A percentile compares a stretch with the other conserved stretches of the same genome.
Evolutionary conservation across 2,113 vertebrate species (phyloP).

Genomic region (Nannobrachium achirus): DNA sequence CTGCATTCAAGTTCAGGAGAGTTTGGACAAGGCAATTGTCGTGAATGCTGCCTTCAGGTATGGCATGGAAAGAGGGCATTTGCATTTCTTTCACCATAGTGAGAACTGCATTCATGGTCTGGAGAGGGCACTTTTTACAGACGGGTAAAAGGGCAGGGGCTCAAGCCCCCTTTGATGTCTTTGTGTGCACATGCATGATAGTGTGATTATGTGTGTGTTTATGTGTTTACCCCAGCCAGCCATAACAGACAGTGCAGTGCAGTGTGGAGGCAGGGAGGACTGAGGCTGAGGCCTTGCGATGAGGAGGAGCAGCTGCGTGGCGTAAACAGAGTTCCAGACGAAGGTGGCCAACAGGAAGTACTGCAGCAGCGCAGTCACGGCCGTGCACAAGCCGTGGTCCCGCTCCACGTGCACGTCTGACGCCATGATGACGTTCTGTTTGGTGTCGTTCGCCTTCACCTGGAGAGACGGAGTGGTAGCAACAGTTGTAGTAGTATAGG

Average conservation of each 20-base stretch:
- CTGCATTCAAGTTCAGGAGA: too few relatives aligned
- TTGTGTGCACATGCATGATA: neutral
- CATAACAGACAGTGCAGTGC: neutral
- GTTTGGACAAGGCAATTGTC: too few relatives aligned
- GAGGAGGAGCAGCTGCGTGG: slow-evolving; percentile 44
- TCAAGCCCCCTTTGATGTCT: too few relatives aligned
- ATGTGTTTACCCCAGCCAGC: slow-evolving; percentile 44
- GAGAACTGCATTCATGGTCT: too few relatives aligned
- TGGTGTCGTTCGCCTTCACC: fast-evolving
- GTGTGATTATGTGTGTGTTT: neutral
- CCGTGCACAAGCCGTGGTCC: slow-evolving; percentile 36
- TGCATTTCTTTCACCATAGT: too few relatives aligned
- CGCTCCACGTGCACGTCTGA: neutral
- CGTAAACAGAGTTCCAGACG: slow-evolving; percentile 71
- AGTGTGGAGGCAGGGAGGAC: neutral
- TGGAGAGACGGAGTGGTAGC: too few relatives aligned
- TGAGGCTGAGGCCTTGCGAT: neutral
- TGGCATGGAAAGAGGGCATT: too few relatives aligned
- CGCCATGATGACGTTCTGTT: slow-evolving; percentile 25
- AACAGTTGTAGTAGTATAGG: too few relatives aligned
- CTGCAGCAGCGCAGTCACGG: slow-evolving; percentile 63
- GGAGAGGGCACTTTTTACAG: too few relatives aligned
- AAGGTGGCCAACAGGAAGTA: slow-evolving; percentile 78
- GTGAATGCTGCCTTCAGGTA: too few relatives aligned
- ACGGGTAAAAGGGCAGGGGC: too few relatives aligned